Conservation (phyloP, 1,140 invertebrate species). For the Nixonia krombeini region DNA sequence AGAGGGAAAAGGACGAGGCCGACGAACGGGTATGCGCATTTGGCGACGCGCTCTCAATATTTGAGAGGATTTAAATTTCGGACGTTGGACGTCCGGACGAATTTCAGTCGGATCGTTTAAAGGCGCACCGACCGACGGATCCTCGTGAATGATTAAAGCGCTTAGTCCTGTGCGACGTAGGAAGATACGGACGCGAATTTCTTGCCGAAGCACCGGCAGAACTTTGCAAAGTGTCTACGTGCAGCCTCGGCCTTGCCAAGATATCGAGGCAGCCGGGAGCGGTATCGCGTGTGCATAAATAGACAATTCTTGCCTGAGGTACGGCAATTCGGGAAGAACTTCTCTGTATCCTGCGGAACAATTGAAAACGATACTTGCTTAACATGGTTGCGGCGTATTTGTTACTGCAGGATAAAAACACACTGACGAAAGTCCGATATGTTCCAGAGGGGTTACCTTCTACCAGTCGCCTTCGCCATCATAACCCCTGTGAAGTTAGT, state of each 20-base stretch:
- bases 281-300: slow-evolving; percentile 50
- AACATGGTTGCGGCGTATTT: too few species aligned
- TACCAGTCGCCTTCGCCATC: too few species aligned
- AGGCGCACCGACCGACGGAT: slow-evolving; percentile 59
- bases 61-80: slow-evolving; percentile 70
- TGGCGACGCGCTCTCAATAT: slow-evolving; percentile 64
- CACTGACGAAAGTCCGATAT: too few species aligned
- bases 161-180: slow-evolving; percentile 44
- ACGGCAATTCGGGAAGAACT: slow-evolving; percentile 22
- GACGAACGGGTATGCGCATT: slow-evolving; percentile 25
- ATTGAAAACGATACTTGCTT: too few species aligned
- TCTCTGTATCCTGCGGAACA: slow-evolving; percentile 6
- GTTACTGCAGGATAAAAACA: too few species aligned
- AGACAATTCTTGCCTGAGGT: slow-evolving; percentile 47
- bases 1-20: slow-evolving; percentile 23
- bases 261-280: slow-evolving; percentile 49
- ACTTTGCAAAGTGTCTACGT: slow-evolving; percentile 63
- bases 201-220: slow-evolving; percentile 42
- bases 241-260: slow-evolving; percentile 49
- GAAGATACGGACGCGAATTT: slow-evolving; percentile 44
- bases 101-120: slow-evolving; percentile 67
- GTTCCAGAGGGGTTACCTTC: too few species aligned
- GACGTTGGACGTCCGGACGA: slow-evolving; percentile 65
- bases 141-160: slow-evolving; percentile 65
- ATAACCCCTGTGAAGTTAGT: too few species aligned